Evolutionary conservation across 1,140 invertebrate species (phyloP), one percentile per base, ranked within the genome.

Genomic region (Coelopa frigida): DNA sequence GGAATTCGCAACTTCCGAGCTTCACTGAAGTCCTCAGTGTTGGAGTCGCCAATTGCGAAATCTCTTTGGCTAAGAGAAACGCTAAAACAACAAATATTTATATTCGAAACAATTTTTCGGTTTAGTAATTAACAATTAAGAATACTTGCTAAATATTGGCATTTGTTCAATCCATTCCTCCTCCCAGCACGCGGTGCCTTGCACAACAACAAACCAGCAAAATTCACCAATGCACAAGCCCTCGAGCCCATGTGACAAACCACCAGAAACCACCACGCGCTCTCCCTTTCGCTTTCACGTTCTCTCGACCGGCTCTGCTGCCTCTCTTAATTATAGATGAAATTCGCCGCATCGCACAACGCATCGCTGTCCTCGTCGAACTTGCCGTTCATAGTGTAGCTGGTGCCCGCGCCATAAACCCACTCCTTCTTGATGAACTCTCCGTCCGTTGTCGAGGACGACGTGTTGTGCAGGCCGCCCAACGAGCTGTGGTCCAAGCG

Each of bases 391-490:
- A 68, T 66, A 31, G 64, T 59, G 49, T 68, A 68, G 49, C 53
- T 64, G 35, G 60, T 54, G 44, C 59, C 59, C 21, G 50, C 51
- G 35, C 63, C 63, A 43, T 68, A 68, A 15, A 59, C 64, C 64
- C 64, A 68, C 55, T 68, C 64, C 53, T 68, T 68, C 20, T 68
- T 67, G 7, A 68, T 68, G 24, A 63, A 68, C 39, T 68, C 63
- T 14, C 64, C 64, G 41, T 68, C 64, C 10, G 58, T 68, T 8
- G 63, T 68, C 20, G 63, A 64, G 2, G 63, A 65, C 8, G 59
- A 61, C 0, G 61, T 68, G 12, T 61, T 64, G 17, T 64, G 61
- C 8, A 68, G 43, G 10, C 54, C 57, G 40, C 63, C 64, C 49
- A 67, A 29, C 24, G 64, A 67, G 31, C 59, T 68, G 36, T 67